These are phyloP conservation scores for Noctilio leporinus DNA, from an alignment of 2,113 vertebrate genomes.

Conservation along the genomic window DNA sequence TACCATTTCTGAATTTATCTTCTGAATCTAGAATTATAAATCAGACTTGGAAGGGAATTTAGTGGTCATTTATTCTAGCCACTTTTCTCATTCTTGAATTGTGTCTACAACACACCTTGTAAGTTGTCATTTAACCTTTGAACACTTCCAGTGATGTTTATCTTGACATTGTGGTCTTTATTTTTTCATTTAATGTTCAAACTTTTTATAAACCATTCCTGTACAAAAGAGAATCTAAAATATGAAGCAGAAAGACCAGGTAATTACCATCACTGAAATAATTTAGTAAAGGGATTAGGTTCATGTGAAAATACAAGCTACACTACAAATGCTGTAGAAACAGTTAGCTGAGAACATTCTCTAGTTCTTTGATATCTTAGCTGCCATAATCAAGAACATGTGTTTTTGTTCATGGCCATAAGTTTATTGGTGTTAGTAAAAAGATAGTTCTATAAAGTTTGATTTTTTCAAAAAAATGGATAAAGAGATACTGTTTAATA, in stretches of 20 bases:
- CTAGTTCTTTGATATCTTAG: background rate
- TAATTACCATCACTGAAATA: background rate
- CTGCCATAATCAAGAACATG: background rate
- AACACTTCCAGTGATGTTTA: background rate
- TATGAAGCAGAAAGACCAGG: conserved; percentile 1
- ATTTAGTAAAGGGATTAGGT: background rate
- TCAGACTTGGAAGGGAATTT: background rate
- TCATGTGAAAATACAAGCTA: background rate
- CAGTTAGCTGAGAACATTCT: background rate
- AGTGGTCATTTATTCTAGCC: background rate
- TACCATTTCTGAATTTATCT: background rate
- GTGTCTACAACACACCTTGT: background rate
- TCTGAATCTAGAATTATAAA: background rate
- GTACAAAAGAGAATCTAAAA: background rate
- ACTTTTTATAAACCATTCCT: background rate
- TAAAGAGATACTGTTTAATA: background rate
- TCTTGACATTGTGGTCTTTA: background rate
- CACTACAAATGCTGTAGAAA: background rate
- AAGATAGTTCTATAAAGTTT: background rate
- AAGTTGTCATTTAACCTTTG: background rate
- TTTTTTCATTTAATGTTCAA: background rate
- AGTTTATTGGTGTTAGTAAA: background rate
- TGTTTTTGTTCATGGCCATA: background rate
- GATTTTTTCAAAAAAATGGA: background rate
- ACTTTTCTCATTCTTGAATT: background rate